phyloP scores from a whole-genome alignment of 2,888 invertebrate genomes.

The Sympetrum striolatum region DNA sequence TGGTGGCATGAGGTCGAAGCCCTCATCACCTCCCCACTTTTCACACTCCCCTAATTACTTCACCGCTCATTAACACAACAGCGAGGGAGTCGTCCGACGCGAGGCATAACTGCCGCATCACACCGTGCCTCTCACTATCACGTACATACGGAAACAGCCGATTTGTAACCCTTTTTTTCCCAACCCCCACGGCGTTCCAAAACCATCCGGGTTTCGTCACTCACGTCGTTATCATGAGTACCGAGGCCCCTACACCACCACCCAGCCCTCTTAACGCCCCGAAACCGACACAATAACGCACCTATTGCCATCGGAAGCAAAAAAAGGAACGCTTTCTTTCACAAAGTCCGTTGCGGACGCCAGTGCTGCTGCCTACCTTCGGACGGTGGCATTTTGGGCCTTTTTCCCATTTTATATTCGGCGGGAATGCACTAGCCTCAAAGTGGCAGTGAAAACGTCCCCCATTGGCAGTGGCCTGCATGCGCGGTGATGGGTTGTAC shows the following conservation, averaged over 20 bases:
- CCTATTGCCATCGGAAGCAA: neutral
- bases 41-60: neutral
- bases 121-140: neutral
- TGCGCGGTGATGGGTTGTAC: neutral
- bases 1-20: neutral
- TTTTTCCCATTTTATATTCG: neutral
- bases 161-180: neutral
- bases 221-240: neutral
- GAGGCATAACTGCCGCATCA: neutral
- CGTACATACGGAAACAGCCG: neutral
- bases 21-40: neutral
- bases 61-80: neutral
- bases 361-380: neutral
- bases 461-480: neutral
- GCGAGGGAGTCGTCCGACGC: neutral
- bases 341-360: neutral
- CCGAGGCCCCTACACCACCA: neutral
- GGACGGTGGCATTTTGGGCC: neutral
- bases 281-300: neutral
- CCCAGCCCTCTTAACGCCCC: neutral
- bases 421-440: neutral
- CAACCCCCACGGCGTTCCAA: neutral
- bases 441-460: neutral
- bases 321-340: neutral
- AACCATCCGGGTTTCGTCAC: neutral